Percentiles rank a stretch among this genome's conserved stretches.
These are phyloP conservation scores for Chydorus sphaericus DNA, from an alignment of 2,888 invertebrate species.

Conservation along the genomic window DNA sequence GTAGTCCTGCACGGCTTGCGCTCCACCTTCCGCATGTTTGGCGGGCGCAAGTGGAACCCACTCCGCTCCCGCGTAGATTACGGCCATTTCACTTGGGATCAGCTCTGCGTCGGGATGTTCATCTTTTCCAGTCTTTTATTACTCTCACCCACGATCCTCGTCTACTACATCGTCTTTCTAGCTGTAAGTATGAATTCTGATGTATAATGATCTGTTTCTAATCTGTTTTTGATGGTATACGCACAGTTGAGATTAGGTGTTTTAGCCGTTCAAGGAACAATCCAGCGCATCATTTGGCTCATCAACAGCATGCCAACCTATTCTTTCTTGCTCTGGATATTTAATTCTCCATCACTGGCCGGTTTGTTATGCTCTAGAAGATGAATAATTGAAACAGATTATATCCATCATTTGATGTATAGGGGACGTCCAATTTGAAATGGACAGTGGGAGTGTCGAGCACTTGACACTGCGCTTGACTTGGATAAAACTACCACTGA, in stretches of 20 bases:
- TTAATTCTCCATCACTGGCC: slow-evolving; percentile 44
- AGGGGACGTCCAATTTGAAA: slow-evolving; percentile 11
- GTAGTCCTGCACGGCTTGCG: slow-evolving; percentile 55
- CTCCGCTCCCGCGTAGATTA: slow-evolving; percentile 69
- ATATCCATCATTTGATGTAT: too few species aligned
- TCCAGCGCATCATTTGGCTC: slow-evolving; percentile 45
- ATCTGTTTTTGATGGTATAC: slow-evolving; percentile 11
- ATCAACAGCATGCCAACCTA: slow-evolving; percentile 54
- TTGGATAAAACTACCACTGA: background rate
- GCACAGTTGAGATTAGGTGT: slow-evolving; percentile 48
- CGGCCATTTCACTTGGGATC: slow-evolving; percentile 65
- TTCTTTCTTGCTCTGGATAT: slow-evolving; percentile 48
- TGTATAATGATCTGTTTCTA: too few species aligned
- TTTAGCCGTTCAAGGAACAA: slow-evolving; percentile 41
- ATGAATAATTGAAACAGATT: too few species aligned
- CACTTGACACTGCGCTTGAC: slow-evolving; percentile 10
- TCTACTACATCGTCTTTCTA: slow-evolving; percentile 78
- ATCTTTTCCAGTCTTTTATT: slow-evolving; percentile 74
- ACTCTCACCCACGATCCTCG: slow-evolving; percentile 68
- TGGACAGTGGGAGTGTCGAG: background rate
- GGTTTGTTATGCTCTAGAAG: too few species aligned
- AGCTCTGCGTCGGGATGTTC: slow-evolving; percentile 75
- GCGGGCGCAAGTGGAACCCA: slow-evolving; percentile 83
- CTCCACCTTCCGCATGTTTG: slow-evolving; percentile 65
- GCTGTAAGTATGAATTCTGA: slow-evolving; percentile 45